phyloP scores from a whole-genome alignment of 2,888 invertebrate species.

The Polydesmus complanatus region DNA sequence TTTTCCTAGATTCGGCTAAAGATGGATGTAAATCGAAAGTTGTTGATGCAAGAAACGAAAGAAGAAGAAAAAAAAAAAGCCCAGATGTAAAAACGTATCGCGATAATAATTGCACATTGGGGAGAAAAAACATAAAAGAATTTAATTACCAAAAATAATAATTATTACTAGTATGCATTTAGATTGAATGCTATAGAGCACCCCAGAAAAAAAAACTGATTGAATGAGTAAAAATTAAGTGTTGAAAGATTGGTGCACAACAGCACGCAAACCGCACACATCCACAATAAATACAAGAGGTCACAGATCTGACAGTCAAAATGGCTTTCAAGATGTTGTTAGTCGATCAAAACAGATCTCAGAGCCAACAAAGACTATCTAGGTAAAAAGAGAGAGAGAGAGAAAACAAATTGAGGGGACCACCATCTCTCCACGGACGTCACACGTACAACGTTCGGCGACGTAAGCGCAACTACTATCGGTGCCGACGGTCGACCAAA shows the following conservation, averaged over 20 bases:
- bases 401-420: background rate
- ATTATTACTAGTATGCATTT: no score
- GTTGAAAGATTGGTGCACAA: background rate
- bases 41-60: no score
- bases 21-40: no score
- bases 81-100: no score
- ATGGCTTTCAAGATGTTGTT: constrained; percentile 12
- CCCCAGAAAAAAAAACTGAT: background rate
- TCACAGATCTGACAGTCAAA: constrained; percentile 11
- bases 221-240: background rate
- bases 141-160: no score
- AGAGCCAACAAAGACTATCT: background rate
- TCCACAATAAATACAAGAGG: constrained; percentile 1
- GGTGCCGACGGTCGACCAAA: no score
- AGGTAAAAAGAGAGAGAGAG: background rate
- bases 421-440: background rate
- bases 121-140: background rate
- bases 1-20: no score
- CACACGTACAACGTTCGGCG: background rate
- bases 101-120: background rate
- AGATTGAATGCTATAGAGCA: no score
- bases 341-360: background rate
- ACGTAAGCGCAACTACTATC: no score
- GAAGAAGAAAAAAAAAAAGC: no score
- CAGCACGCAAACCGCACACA: background rate